A percentile compares a stretch with the other conserved stretches of the same genome.
phyloP scores from a whole-genome alignment of 2,797 vertebrate species.

The Tragopan temminckii region DNA sequence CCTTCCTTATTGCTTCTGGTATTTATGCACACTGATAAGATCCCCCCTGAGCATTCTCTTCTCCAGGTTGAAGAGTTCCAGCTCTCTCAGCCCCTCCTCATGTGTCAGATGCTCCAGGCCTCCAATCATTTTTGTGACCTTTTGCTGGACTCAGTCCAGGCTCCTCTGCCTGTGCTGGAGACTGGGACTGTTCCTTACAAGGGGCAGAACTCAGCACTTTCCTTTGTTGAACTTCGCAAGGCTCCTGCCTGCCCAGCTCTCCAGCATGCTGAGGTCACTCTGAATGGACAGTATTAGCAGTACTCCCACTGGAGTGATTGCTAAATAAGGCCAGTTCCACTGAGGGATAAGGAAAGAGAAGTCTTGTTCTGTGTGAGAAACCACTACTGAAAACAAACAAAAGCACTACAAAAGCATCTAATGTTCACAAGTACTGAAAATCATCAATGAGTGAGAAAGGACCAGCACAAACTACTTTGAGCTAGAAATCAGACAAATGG shows the following conservation, averaged over 20 bases:
- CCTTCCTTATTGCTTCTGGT: not conserved
- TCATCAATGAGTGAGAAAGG: not conserved
- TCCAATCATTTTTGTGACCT: not conserved
- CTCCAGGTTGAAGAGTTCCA: not conserved
- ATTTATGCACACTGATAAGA: not conserved
- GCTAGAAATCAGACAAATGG: not conserved
- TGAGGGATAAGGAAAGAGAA: not conserved
- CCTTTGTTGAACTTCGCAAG: not conserved
- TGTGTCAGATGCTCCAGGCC: not conserved
- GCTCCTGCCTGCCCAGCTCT: not conserved
- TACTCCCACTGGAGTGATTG: not conserved
- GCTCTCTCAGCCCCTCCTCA: not conserved
- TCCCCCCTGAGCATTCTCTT: not conserved
- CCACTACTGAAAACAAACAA: not conserved
- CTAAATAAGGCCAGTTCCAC: not conserved
- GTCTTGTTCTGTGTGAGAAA: not conserved
- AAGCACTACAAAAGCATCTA: not conserved
- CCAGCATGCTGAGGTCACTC: fast-evolving
- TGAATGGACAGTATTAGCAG: not conserved
- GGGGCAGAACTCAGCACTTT: not conserved
- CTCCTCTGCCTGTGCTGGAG: not conserved
- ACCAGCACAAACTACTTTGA: not conserved
- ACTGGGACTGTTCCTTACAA: not conserved
- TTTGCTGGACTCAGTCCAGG: fast-evolving
- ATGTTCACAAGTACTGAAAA: not conserved